Evolutionary conservation across 2,113 vertebrate genomes (phyloP), one percentile per base, ranked within the genome.

Genomic region (Platichthys flesus): DNA sequence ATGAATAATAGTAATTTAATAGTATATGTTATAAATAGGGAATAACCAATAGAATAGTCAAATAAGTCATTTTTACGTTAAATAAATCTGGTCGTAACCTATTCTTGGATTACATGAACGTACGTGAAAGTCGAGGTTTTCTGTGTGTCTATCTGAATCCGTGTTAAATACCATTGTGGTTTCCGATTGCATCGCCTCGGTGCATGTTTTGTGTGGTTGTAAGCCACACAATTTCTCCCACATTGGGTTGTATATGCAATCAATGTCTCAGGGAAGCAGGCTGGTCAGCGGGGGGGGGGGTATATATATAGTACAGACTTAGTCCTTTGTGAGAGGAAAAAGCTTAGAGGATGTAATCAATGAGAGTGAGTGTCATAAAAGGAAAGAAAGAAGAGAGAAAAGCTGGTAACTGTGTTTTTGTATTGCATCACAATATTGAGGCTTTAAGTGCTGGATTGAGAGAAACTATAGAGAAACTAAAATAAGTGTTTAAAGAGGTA

Each of bases 331-430:
- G 47, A 51, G 47, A 51, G 20, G 14, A 8, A 51, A 18, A 51
- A 18, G 47, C 16, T 51, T 4, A 51, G 47, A 51, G 47, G 47
- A 4, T 54, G 52, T 54, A 47, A 68, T 49, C 69, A 86, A 64
- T 60, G 1, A 66, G 59, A 3, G 21, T 35, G 40, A 28, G 7
- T 51, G 9, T 54, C 18, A 54, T 9, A 54, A 3, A n/a, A 54
- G 20, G n/a, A 54, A n/a, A 21, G 8, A 3, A 54, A 10, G 8
- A 10, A 5, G n/a, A 51, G 18, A 51, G 14, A 18, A 5, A 37
- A 18, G 15, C 47, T 18, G 16, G 18, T 20, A 3, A 21, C 52
- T 8, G 15, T 4, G 13, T 21, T 76, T 31, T 54, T 56, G 14
- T 15, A 24, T 15, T 61, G 9, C 5, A 5, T 40, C 54, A 35